Evolutionary conservation across 2,888 invertebrate genomes (phyloP).

Genomic region (Priocnemis perturbator): DNA sequence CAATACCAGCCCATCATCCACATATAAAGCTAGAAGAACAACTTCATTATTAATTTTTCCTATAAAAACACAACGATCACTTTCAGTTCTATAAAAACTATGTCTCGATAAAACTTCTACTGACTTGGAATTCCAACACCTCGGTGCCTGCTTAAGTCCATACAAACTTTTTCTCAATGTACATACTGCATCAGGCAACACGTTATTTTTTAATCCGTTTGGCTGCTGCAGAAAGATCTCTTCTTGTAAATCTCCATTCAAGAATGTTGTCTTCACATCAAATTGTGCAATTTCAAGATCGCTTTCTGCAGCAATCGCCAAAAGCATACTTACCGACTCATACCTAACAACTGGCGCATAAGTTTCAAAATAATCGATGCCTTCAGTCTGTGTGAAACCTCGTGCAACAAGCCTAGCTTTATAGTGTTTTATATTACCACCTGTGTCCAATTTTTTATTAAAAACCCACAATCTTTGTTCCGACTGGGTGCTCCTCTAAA

Average conservation of each 20-base stretch:
- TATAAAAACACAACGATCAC: background rate
- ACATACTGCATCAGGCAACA: background rate
- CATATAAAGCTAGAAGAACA: background rate
- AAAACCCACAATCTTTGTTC: background rate
- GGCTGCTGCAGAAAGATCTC: slow-evolving; percentile 1
- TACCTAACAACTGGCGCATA: background rate
- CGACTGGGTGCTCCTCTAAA: background rate
- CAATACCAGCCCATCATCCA: slow-evolving; percentile 2
- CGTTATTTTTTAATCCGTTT: background rate
- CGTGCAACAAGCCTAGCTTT: background rate
- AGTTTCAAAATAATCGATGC: slow-evolving; percentile 1
- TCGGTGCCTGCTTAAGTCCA: slow-evolving; percentile 1
- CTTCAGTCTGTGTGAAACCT: slow-evolving; percentile 1
- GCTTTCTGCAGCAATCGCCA: background rate
- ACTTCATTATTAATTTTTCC: background rate
- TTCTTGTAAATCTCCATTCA: background rate
- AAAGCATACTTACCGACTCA: background rate
- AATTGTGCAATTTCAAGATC: slow-evolving; percentile 5
- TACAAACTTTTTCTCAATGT: background rate
- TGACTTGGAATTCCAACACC: background rate
- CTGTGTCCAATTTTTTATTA: background rate
- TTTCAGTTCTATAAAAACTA: background rate
- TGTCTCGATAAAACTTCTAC: background rate
- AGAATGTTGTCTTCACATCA: slow-evolving; percentile 3
- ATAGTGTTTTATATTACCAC: background rate